Conservation (phyloP, 2,113 vertebrate species). For the Orcinus orca region DNA sequence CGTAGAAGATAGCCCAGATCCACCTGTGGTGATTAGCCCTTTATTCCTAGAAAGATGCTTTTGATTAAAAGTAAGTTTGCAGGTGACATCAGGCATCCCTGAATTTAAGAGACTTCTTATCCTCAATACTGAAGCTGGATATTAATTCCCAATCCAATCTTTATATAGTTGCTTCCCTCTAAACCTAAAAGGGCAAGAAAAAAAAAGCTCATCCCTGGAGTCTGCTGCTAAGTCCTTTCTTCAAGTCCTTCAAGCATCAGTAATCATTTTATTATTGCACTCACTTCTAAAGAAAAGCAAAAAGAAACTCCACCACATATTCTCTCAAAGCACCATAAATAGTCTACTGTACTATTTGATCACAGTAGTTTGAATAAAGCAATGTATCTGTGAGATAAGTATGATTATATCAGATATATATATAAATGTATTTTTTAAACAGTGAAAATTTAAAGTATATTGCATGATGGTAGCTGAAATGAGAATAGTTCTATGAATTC, state of each 20-base stretch:
- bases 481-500: background rate
- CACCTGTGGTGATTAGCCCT: background rate
- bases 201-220: background rate
- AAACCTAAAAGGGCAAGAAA: background rate
- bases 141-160: background rate
- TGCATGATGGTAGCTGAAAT: background rate
- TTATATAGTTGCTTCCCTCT: background rate
- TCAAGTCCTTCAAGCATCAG: background rate
- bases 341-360: background rate
- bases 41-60: background rate
- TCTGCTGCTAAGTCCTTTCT: background rate
- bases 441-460: background rate
- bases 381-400: background rate
- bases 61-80: slow-evolving; percentile 27
- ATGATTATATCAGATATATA: background rate
- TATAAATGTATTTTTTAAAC: background rate
- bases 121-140: background rate
- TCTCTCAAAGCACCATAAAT: background rate
- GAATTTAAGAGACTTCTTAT: background rate
- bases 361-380: background rate
- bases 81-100: background rate
- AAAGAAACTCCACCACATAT: background rate
- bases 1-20: background rate
- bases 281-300: background rate
- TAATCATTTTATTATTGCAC: background rate